Conservation (phyloP, 2,888 invertebrate genomes). For the Tyria jacobaeae region DNA sequence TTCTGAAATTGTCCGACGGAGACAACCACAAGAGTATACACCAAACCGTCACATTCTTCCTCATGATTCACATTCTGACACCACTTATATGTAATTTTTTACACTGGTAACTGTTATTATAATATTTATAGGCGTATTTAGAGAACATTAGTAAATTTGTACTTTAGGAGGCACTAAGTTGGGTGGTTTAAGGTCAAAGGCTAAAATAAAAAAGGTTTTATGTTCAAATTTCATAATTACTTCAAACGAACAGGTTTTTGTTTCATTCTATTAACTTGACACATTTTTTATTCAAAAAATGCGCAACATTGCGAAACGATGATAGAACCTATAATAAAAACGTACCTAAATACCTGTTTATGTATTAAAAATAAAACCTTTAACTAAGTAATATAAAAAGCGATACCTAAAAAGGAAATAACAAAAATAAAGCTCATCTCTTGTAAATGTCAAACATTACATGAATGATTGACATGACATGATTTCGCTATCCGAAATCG, state of each 20-base stretch:
- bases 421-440: not conserved
- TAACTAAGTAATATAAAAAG: too few species aligned
- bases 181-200: slow-evolving; percentile 6
- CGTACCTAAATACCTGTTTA: too few species aligned
- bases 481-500: not conserved
- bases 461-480: not conserved
- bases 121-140: not conserved
- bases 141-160: slow-evolving; percentile 23
- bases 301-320: too few species aligned
- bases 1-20: slow-evolving; percentile 48
- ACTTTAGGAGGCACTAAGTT: slow-evolving; percentile 36
- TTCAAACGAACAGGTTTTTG: too few species aligned
- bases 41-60: slow-evolving; percentile 54
- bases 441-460: not conserved
- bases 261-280: too few species aligned
- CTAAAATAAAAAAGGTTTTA: not conserved
- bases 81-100: slow-evolving; percentile 18
- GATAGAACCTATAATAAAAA: too few species aligned
- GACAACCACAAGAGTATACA: slow-evolving; percentile 55
- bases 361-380: too few species aligned
- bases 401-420: not conserved
- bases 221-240: too few species aligned
- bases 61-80: slow-evolving; percentile 54
- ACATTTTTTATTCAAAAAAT: too few species aligned
- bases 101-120: slow-evolving; percentile 1